phyloP scores from a whole-genome alignment of 2,113 vertebrate genomes.

The Zapornia atra region DNA sequence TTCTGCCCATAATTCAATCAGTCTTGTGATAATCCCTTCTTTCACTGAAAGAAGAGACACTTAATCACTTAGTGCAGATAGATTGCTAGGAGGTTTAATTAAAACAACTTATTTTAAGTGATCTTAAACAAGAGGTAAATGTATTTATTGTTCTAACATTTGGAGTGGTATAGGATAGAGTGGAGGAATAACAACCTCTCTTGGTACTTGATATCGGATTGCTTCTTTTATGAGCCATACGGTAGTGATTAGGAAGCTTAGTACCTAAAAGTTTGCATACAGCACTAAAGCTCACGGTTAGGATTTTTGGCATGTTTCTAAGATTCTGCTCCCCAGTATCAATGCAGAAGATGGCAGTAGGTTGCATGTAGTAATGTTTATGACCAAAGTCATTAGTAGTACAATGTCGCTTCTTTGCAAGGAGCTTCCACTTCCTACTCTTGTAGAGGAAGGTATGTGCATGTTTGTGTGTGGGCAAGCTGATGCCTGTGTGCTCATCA shows the following conservation, averaged over 20 bases:
- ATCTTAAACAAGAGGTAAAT: slow-evolving; percentile 61
- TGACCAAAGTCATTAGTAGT: neutral
- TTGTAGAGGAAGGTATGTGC: neutral
- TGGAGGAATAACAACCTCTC: slow-evolving; percentile 37
- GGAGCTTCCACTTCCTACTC: neutral
- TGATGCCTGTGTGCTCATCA: neutral
- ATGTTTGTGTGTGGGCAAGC: neutral
- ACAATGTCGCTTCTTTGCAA: neutral
- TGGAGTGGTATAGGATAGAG: slow-evolving; percentile 24
- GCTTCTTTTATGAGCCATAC: slow-evolving; percentile 66
- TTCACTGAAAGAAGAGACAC: slow-evolving; percentile 28
- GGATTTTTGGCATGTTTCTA: neutral
- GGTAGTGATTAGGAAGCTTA: slow-evolving; percentile 66
- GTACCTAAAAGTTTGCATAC: slow-evolving; percentile 19
- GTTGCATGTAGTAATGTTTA: neutral
- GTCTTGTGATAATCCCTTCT: slow-evolving; percentile 31
- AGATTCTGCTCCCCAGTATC: neutral
- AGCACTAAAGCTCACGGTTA: neutral
- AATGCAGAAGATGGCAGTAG: neutral
- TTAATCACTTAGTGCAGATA: slow-evolving; percentile 64
- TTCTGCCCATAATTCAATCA: neutral
- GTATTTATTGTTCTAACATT: slow-evolving; percentile 63
- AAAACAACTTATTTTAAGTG: slow-evolving; percentile 62
- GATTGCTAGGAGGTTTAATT: slow-evolving; percentile 55
- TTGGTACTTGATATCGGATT: slow-evolving; percentile 37